Conservation (phyloP, 2,888 invertebrate genomes). For the Thalpophila matura region DNA sequence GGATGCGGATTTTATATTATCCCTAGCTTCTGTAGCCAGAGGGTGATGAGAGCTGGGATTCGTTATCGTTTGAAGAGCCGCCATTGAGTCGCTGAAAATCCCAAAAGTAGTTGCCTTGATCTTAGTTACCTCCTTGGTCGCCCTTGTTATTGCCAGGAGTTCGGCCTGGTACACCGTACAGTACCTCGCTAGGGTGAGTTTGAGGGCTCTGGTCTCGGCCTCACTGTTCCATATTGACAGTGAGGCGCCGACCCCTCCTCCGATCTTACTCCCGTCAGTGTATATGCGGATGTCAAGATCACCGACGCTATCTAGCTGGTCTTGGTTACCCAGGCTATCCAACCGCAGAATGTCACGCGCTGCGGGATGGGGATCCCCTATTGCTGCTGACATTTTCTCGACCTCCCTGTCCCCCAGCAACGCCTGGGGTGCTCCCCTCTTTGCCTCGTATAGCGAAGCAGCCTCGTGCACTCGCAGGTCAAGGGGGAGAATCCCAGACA, state of each 20-base stretch:
- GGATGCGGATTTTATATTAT: neutral
- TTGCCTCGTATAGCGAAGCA: neutral
- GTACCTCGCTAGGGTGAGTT: neutral
- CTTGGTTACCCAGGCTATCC: neutral
- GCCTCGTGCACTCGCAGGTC: neutral
- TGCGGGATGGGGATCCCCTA: neutral
- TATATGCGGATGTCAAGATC: neutral
- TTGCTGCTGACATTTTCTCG: neutral
- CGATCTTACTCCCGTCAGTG: neutral
- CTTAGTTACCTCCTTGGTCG: neutral
- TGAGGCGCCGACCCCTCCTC: neutral
- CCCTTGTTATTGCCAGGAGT: neutral
- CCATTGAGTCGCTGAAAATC: slow-evolving; percentile 9
- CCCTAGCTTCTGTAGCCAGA: slow-evolving; percentile 5
- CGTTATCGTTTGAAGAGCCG: neutral
- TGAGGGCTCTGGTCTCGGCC: neutral
- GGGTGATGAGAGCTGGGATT: slow-evolving; percentile 1
- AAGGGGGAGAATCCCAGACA: too few species aligned
- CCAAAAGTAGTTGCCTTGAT: neutral
- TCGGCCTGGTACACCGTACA: slow-evolving; percentile 4
- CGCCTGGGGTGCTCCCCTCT: neutral
- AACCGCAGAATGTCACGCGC: neutral
- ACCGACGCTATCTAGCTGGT: neutral
- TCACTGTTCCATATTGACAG: slow-evolving; percentile 1
- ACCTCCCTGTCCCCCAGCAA: neutral